Conservation (phyloP, 2,888 invertebrate species). For the Hyalella azteca region DNA sequence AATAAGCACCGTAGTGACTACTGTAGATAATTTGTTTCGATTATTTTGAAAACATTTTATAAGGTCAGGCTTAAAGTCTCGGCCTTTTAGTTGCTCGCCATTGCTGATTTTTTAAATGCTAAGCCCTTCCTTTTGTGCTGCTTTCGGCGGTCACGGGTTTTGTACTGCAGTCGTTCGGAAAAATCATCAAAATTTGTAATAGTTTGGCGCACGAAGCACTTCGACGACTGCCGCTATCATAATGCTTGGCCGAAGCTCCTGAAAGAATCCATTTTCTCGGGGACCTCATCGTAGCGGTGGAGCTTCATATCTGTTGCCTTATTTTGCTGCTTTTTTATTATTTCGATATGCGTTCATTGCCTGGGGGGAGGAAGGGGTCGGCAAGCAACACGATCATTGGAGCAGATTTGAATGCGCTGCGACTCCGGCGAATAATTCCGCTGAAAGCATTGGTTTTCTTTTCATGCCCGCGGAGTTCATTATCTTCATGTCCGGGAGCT, state of each 20-base stretch:
- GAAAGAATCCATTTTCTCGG: neutral
- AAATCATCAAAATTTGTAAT: neutral
- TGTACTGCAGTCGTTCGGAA: neutral
- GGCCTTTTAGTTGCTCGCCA: too few relatives aligned
- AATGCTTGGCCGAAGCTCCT: constrained; percentile 10
- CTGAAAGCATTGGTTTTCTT: constrained; percentile 21
- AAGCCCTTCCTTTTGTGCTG: too few relatives aligned
- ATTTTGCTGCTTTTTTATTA: too few relatives aligned
- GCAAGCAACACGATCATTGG: neutral
- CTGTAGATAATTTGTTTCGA: too few relatives aligned
- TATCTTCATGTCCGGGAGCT: neutral
- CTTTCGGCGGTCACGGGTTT: too few relatives aligned
- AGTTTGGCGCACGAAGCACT: neutral
- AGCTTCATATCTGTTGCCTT: too few relatives aligned
- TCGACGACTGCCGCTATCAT: neutral
- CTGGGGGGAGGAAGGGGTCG: too few relatives aligned
- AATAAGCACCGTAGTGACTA: too few relatives aligned
- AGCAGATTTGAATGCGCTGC: constrained; percentile 14
- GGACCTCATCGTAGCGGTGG: neutral
- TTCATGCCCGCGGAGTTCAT: constrained; percentile 7
- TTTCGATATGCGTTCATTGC: too few relatives aligned
- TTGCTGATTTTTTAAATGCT: too few relatives aligned
- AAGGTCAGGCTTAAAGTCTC: too few relatives aligned
- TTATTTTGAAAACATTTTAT: too few relatives aligned
- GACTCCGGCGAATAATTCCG: neutral